These are phyloP conservation scores for Myotis vivesi DNA, from an alignment of 2,797 vertebrate genomes.

Conservation along the genomic window DNA sequence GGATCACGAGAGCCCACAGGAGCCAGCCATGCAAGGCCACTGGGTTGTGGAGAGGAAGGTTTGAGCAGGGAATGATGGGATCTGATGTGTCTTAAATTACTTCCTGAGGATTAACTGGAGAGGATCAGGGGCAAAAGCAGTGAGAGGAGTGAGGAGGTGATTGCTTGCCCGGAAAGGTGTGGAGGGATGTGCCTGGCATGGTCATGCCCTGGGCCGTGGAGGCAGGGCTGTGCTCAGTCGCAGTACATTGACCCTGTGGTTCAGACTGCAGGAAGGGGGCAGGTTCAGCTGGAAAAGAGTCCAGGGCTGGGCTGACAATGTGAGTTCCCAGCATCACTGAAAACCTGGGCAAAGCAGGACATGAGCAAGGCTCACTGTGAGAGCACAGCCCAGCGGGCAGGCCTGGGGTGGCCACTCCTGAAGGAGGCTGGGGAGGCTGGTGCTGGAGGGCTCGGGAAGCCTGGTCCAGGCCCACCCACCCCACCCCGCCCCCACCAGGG, in stretches of 20 bases:
- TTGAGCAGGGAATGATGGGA: background rate
- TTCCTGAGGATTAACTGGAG: background rate
- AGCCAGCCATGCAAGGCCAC: no score
- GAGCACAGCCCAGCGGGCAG: background rate
- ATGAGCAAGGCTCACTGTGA: background rate
- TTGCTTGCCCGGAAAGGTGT: background rate
- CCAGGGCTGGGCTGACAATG: background rate
- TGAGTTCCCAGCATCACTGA: no score
- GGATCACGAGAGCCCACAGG: background rate
- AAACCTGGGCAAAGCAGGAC: background rate
- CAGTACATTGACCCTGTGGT: background rate
- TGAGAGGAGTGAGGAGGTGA: background rate
- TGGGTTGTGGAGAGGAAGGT: fast-evolving
- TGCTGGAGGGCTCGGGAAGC: background rate
- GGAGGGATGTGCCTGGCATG: background rate
- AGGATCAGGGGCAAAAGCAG: background rate
- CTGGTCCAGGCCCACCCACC: background rate
- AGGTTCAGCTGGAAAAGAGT: background rate
- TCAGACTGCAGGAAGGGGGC: background rate
- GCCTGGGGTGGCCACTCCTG: background rate
- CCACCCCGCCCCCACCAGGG: no score
- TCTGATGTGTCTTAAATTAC: background rate
- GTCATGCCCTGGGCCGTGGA: background rate
- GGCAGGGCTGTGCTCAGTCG: background rate
- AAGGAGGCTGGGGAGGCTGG: background rate